Conservation (phyloP, 2,888 invertebrate species). For the Metalampra italica region DNA sequence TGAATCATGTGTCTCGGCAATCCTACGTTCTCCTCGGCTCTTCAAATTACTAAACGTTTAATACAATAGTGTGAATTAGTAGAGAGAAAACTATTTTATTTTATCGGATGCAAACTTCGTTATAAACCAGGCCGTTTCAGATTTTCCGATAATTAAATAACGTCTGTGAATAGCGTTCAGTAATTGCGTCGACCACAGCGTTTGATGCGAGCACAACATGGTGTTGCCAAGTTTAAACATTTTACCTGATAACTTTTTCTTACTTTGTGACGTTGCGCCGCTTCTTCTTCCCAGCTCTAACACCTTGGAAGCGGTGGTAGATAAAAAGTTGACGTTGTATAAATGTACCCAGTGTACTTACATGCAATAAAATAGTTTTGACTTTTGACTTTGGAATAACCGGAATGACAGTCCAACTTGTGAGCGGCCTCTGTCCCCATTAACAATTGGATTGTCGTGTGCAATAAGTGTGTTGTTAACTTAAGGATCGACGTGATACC, state of each 20-base stretch:
- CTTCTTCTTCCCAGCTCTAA: too few relatives aligned
- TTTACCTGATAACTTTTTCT: neutral
- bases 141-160: constrained; percentile 9
- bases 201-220: neutral
- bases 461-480: too few relatives aligned
- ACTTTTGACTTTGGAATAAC: too few relatives aligned
- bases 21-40: neutral
- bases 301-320: too few relatives aligned
- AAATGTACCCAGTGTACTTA: too few relatives aligned
- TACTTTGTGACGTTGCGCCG: too few relatives aligned
- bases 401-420: too few relatives aligned
- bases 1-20: constrained; percentile 11
- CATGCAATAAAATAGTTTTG: too few relatives aligned
- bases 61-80: neutral
- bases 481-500: too few relatives aligned
- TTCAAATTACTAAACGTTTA: neutral
- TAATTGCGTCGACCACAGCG: constrained; percentile 1
- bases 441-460: too few relatives aligned
- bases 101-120: neutral
- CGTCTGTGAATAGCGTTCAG: neutral
- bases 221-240: neutral
- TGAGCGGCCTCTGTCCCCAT: too few relatives aligned
- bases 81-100: neutral
- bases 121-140: neutral
- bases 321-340: too few relatives aligned